Percentiles rank a stretch among this genome's conserved stretches.
Evolutionary conservation across 1,140 invertebrate genomes (phyloP).

Genomic region (Ceratoteleas bidentatus): DNA sequence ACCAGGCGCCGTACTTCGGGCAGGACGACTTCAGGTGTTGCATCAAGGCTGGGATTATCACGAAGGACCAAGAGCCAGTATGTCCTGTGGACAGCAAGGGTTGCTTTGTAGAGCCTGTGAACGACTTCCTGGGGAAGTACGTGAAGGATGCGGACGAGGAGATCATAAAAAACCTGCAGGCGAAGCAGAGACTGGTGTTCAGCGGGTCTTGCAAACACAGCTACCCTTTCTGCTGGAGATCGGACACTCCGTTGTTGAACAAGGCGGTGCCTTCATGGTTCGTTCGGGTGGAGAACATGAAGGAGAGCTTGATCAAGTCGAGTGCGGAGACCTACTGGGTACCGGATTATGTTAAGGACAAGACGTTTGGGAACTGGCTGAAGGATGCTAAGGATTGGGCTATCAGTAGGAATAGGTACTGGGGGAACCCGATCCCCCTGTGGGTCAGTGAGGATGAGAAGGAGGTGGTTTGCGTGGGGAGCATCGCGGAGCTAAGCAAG

Average conservation of each 20-base stretch:
- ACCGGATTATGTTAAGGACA: constrained; percentile 98
- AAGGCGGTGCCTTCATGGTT: constrained; percentile 99
- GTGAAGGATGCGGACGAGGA: constrained; percentile 94
- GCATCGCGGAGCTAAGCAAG: constrained; percentile 93
- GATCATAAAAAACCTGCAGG: constrained; percentile 94
- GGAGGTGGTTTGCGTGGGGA: constrained; percentile 97
- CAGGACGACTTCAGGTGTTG: constrained; percentile 91
- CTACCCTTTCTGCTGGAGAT: constrained; percentile 99
- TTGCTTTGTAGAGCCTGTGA: constrained; percentile 30
- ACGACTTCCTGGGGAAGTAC: constrained; percentile 83
- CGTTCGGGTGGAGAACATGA: constrained; percentile 95
- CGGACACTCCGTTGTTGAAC: constrained; percentile 99
- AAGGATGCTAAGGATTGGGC: constrained; percentile 99
- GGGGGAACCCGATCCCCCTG: constrained; percentile 99
- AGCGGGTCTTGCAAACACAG: constrained; percentile 93
- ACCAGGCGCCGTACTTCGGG: constrained; percentile 99
- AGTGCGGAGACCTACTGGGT: constrained; percentile 98
- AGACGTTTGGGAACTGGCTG: constrained; percentile 99
- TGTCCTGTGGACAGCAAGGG: constrained; percentile 46
- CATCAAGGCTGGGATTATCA: constrained; percentile 32
- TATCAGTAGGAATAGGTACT: constrained; percentile 97
- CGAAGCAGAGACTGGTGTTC: constrained; percentile 88
- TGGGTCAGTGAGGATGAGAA: constrained; percentile 97
- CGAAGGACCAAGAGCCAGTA: constrained; percentile 87
- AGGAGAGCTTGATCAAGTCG: constrained; percentile 88